Percentiles rank a stretch among this genome's conserved stretches.
These are phyloP conservation scores for Apamea anceps DNA, from an alignment of 2,888 invertebrate genomes.

Conservation along the genomic window DNA sequence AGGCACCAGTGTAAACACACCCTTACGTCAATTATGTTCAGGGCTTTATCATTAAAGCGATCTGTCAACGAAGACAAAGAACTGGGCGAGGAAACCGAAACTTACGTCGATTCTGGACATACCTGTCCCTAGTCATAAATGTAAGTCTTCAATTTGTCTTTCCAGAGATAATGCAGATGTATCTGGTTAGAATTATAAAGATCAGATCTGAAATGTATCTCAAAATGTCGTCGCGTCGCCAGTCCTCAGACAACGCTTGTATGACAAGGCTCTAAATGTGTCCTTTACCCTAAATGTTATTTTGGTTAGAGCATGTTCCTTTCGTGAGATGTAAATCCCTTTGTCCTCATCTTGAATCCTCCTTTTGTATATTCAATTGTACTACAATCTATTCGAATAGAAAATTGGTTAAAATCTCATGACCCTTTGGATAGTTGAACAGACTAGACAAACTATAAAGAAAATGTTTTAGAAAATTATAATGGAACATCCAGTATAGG, in stretches of 20 bases:
- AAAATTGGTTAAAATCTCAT: constrained; percentile 35
- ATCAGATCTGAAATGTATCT: constrained; percentile 3
- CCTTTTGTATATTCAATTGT: constrained; percentile 39
- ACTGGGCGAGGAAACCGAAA: neutral
- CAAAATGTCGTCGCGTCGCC: constrained; percentile 30
- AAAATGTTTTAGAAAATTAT: constrained; percentile 42
- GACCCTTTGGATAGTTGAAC: constrained; percentile 25
- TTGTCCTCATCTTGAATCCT: constrained; percentile 40
- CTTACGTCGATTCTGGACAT: constrained; percentile 1
- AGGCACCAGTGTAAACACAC: constrained; percentile 81
- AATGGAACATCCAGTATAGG: constrained; percentile 26
- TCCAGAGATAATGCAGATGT: constrained; percentile 15
- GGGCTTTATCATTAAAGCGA: constrained; percentile 19
- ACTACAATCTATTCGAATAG: constrained; percentile 19
- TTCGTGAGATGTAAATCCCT: constrained; percentile 48
- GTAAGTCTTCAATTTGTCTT: constrained; percentile 2
- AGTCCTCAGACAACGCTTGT: constrained; percentile 41
- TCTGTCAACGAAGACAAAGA: constrained; percentile 1
- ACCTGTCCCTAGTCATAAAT: constrained; percentile 1
- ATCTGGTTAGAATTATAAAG: constrained; percentile 25
- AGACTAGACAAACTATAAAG: neutral
- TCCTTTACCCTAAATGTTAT: constrained; percentile 56
- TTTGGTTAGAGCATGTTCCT: constrained; percentile 57
- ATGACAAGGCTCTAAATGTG: constrained; percentile 50
- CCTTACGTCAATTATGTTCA: constrained; percentile 39